phyloP scores from a whole-genome alignment of 2,113 vertebrate species.

The Sturnira hondurensis region DNA sequence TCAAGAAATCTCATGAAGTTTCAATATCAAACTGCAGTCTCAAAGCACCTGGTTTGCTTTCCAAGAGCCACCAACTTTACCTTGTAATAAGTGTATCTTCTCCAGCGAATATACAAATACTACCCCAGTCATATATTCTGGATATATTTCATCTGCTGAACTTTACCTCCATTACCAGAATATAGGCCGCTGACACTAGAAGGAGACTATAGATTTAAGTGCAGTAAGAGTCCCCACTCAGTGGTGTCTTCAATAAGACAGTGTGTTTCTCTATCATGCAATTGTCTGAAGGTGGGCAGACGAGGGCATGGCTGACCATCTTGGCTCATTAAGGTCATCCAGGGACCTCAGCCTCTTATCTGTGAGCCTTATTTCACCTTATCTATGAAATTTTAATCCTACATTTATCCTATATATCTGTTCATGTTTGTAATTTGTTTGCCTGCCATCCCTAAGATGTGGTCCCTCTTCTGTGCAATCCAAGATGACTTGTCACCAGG shows the following conservation, averaged over 20 bases:
- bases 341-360: background rate
- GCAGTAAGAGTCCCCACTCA: background rate
- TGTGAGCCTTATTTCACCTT: background rate
- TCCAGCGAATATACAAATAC: background rate
- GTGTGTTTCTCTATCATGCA: background rate
- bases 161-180: background rate
- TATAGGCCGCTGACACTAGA: background rate
- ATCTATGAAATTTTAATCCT: background rate
- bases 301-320: background rate
- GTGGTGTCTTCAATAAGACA: background rate
- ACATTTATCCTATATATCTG: background rate
- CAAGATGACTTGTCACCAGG: background rate
- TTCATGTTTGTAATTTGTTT: background rate
- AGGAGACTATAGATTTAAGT: background rate
- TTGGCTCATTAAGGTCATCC: background rate
- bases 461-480: background rate
- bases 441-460: background rate
- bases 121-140: background rate
- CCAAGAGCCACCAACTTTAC: background rate
- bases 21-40: background rate
- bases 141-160: background rate
- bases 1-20: background rate
- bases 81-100: background rate
- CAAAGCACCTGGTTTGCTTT: background rate
- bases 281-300: background rate